Evolutionary conservation across 2,113 vertebrate genomes (phyloP), one percentile per base, ranked within the genome.

Genomic region (Caranx ignobilis): DNA sequence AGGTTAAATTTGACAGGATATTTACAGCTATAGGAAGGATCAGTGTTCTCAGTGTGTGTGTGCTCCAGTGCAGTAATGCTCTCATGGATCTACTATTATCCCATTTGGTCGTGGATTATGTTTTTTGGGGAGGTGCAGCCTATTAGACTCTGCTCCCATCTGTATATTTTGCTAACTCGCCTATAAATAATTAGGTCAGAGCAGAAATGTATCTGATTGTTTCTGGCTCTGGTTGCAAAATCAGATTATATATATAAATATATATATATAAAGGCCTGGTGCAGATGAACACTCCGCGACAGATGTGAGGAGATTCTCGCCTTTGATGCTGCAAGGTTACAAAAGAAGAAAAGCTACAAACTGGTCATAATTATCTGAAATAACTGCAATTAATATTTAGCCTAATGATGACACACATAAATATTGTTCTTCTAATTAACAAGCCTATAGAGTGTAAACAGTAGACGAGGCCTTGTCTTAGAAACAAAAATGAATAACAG

Each of bases 131-230:
- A 15, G 26, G 37, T 6, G 15, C 13, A 32, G 2, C 37, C n/a
- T 59, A 45, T 86, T 60, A 83, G 35, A 83, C 34, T 5, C 3
- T 4, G 0, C 26, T 26, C 75, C 82, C 71, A 86, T 82, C 71
- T 87, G 72, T 61, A 84, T 55, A 77, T 76, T 85, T 74, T 47
- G 70, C 6, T 56, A 64, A 65, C 66, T 86, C 60, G 43, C 32
- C 66, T 87, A 7, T 88, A 60, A 88, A 94, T 91, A 94, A 92
- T 87, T 80, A 86, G 88, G 89, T 93, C 92, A 94, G 76, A 86
- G 65, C 67, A 75, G 68, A 83, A 74, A 88, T 86, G 64, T 65
- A 84, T 92, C 89, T 74, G 63, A 79, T 84, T 84, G 61, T 77
- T 83, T 62, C 73, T 82, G 18, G 79, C 81, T 88, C 85, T 83